Conservation (phyloP, 2,888 invertebrate species). For the Oligia latruncula region DNA sequence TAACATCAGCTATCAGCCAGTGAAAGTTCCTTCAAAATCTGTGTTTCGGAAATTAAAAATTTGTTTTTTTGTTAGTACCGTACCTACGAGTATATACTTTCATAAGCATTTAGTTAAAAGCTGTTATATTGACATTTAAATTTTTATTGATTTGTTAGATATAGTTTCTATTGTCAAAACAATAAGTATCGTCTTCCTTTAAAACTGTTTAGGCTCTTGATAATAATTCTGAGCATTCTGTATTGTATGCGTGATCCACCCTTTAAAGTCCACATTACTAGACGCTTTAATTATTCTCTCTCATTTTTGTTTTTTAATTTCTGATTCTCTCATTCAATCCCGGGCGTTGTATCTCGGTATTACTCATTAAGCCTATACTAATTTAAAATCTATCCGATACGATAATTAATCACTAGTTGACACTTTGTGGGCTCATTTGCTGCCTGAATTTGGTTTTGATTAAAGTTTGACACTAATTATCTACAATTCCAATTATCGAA, state of each 20-base stretch:
- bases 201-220: background rate
- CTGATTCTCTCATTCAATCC: background rate
- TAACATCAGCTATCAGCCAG: no score
- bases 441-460: conserved; percentile 37
- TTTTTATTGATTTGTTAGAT: background rate
- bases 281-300: background rate
- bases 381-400: conserved; percentile 34
- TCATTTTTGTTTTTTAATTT: background rate
- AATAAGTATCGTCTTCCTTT: background rate
- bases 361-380: conserved; percentile 1
- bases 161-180: background rate
- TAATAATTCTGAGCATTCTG: background rate
- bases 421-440: conserved; percentile 45
- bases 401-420: conserved; percentile 55
- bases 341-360: background rate
- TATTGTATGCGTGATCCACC: background rate
- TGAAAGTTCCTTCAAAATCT: background rate
- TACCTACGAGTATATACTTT: background rate
- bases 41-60: background rate
- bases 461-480: conserved; percentile 53
- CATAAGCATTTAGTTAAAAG: background rate
- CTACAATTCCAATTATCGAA: conserved; percentile 20
- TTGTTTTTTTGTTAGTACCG: no score
- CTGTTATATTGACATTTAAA: background rate
- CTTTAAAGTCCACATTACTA: background rate